Conservation (phyloP, 2,888 invertebrate species). For the Macaria liturata region DNA sequence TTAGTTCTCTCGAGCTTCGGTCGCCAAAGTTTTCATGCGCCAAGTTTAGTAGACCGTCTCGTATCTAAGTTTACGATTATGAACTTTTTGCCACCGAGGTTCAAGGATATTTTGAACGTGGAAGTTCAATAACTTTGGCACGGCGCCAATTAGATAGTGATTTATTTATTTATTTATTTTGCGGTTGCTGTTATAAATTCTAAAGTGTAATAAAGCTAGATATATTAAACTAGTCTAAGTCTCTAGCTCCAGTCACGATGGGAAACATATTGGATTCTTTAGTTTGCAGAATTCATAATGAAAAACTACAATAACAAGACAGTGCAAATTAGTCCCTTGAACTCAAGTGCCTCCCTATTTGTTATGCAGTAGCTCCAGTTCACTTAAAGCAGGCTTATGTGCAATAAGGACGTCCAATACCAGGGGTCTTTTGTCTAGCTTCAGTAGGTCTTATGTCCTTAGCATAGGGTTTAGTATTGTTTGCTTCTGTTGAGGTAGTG, state of each 20-base stretch:
- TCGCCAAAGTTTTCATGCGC: conserved; percentile 7
- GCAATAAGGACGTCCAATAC: conserved; percentile 6
- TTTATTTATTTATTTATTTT: too few relatives aligned
- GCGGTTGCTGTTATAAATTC: background rate
- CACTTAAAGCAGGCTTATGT: conserved; percentile 8
- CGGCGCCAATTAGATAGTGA: conserved; percentile 8
- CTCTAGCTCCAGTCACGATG: too few relatives aligned
- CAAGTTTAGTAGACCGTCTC: background rate
- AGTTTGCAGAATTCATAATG: too few relatives aligned
- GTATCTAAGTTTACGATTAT: conserved; percentile 1
- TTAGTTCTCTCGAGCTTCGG: background rate
- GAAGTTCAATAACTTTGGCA: conserved; percentile 14
- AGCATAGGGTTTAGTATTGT: conserved; percentile 7
- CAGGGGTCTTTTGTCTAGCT: conserved; percentile 1
- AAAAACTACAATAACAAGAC: conserved; percentile 1
- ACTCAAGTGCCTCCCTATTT: background rate
- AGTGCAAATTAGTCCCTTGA: background rate
- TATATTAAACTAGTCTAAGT: too few relatives aligned
- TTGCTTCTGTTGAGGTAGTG: background rate
- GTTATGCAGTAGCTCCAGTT: conserved; percentile 8
- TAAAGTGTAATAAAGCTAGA: too few relatives aligned
- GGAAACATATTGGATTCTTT: too few relatives aligned
- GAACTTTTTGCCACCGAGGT: conserved; percentile 14
- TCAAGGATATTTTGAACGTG: conserved; percentile 15
- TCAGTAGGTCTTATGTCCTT: background rate